Percentiles rank a stretch among this genome's conserved stretches.
Evolutionary conservation across 1,140 invertebrate species (phyloP).

Genomic region (Cotesia typhae): DNA sequence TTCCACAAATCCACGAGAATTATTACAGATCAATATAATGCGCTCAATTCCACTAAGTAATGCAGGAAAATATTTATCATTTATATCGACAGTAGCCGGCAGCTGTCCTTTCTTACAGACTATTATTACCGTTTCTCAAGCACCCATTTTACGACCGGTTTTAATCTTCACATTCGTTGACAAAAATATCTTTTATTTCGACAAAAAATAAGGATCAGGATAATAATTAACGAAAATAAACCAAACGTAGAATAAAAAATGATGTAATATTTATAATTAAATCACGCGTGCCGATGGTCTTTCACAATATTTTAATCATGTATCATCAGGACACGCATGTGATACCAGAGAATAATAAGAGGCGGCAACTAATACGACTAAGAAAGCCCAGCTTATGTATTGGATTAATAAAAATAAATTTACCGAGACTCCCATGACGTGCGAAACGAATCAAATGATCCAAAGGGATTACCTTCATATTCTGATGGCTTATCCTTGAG

Average conservation of each 20-base stretch:
- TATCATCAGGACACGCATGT: background rate
- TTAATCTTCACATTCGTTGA: background rate
- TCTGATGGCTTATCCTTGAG: conserved; percentile 7
- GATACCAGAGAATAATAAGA: no score
- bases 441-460: conserved; percentile 11
- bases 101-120: conserved; percentile 23
- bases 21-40: conserved; percentile 5
- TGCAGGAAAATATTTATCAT: conserved; percentile 14
- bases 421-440: background rate
- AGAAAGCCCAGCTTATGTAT: background rate
- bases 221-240: background rate
- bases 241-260: background rate
- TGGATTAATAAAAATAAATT: conserved; percentile 16
- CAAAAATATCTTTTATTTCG: no score
- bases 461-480: conserved; percentile 11
- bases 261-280: conserved; percentile 3
- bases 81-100: conserved; percentile 23
- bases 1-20: background rate
- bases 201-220: no score
- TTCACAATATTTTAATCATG: background rate
- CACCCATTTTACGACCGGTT: conserved; percentile 28
- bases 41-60: background rate
- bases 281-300: conserved; percentile 26
- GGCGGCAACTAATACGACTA: no score
- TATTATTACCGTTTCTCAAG: conserved; percentile 40